phyloP scores from a whole-genome alignment of 92 coral and sea anemone genomes.

The Zoanthus sociatus region DNA sequence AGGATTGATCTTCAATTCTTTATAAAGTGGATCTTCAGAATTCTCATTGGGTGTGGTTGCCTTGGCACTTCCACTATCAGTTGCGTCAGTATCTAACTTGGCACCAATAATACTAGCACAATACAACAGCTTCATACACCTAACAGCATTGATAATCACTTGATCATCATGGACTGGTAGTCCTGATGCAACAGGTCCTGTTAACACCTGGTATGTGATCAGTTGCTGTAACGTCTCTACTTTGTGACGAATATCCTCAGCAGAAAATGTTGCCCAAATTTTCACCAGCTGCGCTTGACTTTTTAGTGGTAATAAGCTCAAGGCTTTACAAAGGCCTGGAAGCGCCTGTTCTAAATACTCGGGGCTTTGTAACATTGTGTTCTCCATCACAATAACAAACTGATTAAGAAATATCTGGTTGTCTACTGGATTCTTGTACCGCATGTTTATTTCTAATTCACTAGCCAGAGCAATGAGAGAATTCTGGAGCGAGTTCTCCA shows the following conservation, averaged over 20 bases:
- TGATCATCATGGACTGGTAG: constrained; percentile 88
- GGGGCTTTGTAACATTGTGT: constrained; percentile 92
- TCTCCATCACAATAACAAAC: constrained; percentile 88
- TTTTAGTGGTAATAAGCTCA: constrained; percentile 75
- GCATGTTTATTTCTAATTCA: constrained; percentile 81
- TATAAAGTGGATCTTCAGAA: constrained; percentile 67
- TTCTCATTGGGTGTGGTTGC: constrained; percentile 14
- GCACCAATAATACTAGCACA: constrained; percentile 87
- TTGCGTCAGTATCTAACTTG: constrained; percentile 49
- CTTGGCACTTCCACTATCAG: constrained; percentile 39
- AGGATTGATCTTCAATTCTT: constrained; percentile 65
- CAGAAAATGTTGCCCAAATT: constrained; percentile 79
- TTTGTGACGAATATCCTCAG: constrained; percentile 79
- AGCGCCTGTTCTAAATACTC: constrained; percentile 92
- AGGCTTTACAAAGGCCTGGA: constrained; percentile 88
- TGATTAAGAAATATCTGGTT: constrained; percentile 82
- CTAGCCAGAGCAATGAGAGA: constrained; percentile 82
- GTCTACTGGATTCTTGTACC: constrained; percentile 59
- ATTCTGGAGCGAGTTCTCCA: constrained; percentile 91
- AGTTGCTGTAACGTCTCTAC: constrained; percentile 92
- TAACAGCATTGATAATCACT: constrained; percentile 84
- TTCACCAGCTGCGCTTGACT: constrained; percentile 78
- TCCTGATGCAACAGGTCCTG: constrained; percentile 78
- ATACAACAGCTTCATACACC: constrained; percentile 82
- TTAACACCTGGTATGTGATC: constrained; percentile 89